These are phyloP conservation scores for Cyprichromis sp. DNA, from an alignment of 2,113 vertebrate species.

Conservation along the genomic window DNA sequence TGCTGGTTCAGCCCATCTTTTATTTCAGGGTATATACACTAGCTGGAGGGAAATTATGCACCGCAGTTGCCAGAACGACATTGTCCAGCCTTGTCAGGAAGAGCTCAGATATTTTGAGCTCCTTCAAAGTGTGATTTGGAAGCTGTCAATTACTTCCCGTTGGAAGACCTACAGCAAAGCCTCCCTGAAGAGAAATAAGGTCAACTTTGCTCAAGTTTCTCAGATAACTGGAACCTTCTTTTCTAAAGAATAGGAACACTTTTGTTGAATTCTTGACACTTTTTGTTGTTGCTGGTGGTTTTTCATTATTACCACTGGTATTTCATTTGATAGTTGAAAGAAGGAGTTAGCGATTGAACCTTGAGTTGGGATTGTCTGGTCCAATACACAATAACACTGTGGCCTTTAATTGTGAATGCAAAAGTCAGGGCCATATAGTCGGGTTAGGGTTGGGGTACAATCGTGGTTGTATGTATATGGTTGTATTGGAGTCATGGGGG, in stretches of 20 bases:
- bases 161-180: constrained; percentile 49
- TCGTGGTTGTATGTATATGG: background rate
- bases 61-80: constrained; percentile 36
- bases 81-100: constrained; percentile 46
- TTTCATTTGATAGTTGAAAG: background rate
- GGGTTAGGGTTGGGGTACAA: background rate
- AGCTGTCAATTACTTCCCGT: constrained; percentile 24
- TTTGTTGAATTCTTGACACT: background rate
- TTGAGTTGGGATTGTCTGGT: background rate
- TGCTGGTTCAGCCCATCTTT: constrained; percentile 38
- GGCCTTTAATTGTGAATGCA: background rate
- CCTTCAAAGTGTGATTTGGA: constrained; percentile 45
- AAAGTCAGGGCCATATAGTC: background rate
- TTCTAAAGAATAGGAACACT: background rate
- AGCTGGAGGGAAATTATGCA: constrained; percentile 45
- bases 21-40: constrained; percentile 36
- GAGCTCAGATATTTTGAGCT: constrained; percentile 37
- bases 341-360: background rate
- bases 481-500: background rate
- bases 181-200: background rate
- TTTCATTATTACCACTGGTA: background rate
- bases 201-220: background rate
- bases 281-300: background rate
- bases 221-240: background rate
- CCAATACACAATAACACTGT: background rate